A percentile compares a stretch with the other conserved stretches of the same genome.
These are phyloP conservation scores for Aphelocoma californica DNA, from an alignment of 2,797 vertebrate genomes.

Conservation along the genomic window DNA sequence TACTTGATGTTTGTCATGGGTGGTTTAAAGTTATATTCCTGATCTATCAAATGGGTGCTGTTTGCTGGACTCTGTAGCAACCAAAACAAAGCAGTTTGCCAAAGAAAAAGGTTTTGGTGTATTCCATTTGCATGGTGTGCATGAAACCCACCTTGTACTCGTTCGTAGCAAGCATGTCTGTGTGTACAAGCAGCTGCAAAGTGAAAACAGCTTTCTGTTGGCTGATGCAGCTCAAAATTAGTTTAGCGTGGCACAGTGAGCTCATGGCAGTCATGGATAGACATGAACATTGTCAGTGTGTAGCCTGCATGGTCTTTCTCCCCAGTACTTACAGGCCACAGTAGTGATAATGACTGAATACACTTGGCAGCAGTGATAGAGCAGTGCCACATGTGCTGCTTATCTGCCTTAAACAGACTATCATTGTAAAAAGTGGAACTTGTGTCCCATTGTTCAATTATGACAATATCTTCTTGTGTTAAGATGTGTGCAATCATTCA, in stretches of 20 bases:
- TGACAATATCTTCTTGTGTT: background rate
- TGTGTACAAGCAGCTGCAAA: background rate
- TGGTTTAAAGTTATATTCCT: background rate
- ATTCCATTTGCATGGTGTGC: background rate
- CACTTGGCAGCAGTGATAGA: background rate
- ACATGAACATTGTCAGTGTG: background rate
- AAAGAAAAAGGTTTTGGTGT: background rate
- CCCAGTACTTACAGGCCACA: background rate
- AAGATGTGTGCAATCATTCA: background rate
- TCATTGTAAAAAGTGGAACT: background rate
- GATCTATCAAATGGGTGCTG: background rate
- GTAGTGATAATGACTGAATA: background rate
- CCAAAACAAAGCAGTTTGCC: background rate
- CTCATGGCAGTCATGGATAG: background rate
- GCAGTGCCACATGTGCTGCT: background rate
- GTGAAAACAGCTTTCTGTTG: background rate
- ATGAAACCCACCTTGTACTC: background rate
- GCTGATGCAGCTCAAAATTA: background rate
- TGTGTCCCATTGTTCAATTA: background rate
- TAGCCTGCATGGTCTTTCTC: background rate
- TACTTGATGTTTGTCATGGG: background rate
- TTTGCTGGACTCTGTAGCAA: background rate
- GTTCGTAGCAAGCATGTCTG: background rate
- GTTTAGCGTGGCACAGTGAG: background rate
- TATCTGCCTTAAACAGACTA: constrained; percentile 9